These are phyloP conservation scores for Synodontis membranacea DNA, from an alignment of 2,113 vertebrate species.

Conservation along the genomic window DNA sequence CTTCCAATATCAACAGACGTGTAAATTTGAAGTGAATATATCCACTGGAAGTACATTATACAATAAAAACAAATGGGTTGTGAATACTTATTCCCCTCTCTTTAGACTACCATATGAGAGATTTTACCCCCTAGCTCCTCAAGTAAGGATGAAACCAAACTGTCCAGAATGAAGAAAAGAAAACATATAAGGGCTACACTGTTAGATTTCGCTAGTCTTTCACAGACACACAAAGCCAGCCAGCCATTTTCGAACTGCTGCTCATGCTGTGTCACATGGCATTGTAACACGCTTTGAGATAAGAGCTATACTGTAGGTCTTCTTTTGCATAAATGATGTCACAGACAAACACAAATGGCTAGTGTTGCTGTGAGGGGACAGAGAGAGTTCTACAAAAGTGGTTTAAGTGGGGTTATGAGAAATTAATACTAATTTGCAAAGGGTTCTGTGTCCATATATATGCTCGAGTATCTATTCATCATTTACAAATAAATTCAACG, in stretches of 20 bases:
- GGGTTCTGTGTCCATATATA: no score
- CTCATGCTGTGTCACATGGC: background rate
- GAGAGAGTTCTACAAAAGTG: background rate
- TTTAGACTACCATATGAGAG: background rate
- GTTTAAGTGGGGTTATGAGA: background rate
- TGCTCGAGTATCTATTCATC: background rate
- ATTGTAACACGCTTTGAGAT: background rate
- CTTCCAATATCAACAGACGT: background rate
- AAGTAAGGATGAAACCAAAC: background rate
- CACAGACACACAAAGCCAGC: background rate
- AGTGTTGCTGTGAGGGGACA: background rate
- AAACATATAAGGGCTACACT: background rate
- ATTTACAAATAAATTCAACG: background rate
- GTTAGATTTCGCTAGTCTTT: background rate
- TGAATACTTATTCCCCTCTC: background rate
- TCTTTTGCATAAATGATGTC: background rate
- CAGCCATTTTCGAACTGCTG: background rate
- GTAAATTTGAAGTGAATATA: background rate
- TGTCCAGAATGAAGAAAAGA: slow-evolving; percentile 3
- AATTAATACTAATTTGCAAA: background rate
- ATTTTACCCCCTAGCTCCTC: background rate
- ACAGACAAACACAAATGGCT: background rate
- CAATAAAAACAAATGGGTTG: background rate
- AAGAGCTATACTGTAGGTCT: background rate
- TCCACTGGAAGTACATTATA: background rate